Conservation (phyloP, 2,888 invertebrate species). For the Actias luna region DNA sequence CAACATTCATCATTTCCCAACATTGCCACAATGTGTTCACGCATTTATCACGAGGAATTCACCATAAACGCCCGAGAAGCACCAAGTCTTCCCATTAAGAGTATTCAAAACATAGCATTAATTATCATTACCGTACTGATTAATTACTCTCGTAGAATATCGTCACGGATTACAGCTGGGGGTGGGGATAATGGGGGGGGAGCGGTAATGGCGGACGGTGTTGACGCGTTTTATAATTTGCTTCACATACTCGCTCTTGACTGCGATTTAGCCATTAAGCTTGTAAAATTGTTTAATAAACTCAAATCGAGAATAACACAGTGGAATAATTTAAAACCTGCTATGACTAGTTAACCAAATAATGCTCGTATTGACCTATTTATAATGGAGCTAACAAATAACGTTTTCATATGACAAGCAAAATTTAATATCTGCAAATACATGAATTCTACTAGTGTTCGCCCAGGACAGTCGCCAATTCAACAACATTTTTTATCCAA, state of each 20-base stretch:
- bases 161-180: slow-evolving; percentile 2
- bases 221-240: slow-evolving; percentile 8
- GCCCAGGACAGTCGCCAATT: no score
- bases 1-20: background rate
- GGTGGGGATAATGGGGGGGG: background rate
- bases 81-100: slow-evolving; percentile 10
- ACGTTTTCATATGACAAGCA: background rate
- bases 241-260: background rate
- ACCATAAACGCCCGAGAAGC: background rate
- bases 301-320: background rate
- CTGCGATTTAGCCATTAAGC: slow-evolving; percentile 1
- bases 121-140: slow-evolving; percentile 16
- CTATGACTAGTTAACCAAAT: no score
- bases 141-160: slow-evolving; percentile 15
- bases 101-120: slow-evolving; percentile 17
- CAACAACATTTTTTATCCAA: no score
- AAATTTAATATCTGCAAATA: background rate
- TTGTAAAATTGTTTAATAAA: slow-evolving; percentile 3
- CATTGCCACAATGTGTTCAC: background rate
- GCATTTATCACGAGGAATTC: background rate
- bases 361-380: background rate
- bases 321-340: background rate
- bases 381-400: background rate
- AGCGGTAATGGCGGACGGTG: background rate
- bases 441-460: no score